Evolutionary conservation across 2,888 invertebrate genomes (phyloP).

Genomic region (Tuberolachnus salignus): DNA sequence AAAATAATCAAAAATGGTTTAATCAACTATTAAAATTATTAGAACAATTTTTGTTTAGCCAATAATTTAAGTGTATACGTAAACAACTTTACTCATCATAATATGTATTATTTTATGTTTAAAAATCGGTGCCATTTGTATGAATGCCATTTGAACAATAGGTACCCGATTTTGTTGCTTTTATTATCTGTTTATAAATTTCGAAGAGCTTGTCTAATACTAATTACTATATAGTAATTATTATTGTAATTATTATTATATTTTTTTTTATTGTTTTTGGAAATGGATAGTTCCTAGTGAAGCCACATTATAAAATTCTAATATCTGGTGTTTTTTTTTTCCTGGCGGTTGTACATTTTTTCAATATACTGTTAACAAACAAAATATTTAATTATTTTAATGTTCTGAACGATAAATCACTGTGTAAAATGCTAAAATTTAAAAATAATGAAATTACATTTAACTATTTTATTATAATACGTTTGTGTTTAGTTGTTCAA

Average conservation of each 20-base stretch:
- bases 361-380: neutral
- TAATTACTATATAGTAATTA: slow-evolving; percentile 50
- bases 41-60: slow-evolving; percentile 56
- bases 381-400: slow-evolving; percentile 3
- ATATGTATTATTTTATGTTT: slow-evolving; percentile 52
- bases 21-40: slow-evolving; percentile 51
- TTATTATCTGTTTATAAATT: slow-evolving; percentile 55
- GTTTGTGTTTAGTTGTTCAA: slow-evolving; percentile 31
- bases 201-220: slow-evolving; percentile 52
- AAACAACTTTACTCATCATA: slow-evolving; percentile 47
- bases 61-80: slow-evolving; percentile 56
- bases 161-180: slow-evolving; percentile 51
- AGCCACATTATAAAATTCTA: slow-evolving; percentile 30
- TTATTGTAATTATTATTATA: slow-evolving; percentile 41
- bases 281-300: slow-evolving; percentile 48
- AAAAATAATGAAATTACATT: slow-evolving; percentile 38
- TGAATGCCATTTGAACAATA: slow-evolving; percentile 53
- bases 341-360: slow-evolving; percentile 15
- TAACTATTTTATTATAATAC: slow-evolving; percentile 30
- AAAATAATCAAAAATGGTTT: slow-evolving; percentile 44
- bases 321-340: slow-evolving; percentile 1
- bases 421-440: slow-evolving; percentile 21
- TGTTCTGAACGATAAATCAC: slow-evolving; percentile 23
- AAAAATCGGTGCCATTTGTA: slow-evolving; percentile 54
- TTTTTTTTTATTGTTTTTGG: slow-evolving; percentile 32